Conservation (phyloP, 2,797 vertebrate species). For the Manis crassicaudata region DNA sequence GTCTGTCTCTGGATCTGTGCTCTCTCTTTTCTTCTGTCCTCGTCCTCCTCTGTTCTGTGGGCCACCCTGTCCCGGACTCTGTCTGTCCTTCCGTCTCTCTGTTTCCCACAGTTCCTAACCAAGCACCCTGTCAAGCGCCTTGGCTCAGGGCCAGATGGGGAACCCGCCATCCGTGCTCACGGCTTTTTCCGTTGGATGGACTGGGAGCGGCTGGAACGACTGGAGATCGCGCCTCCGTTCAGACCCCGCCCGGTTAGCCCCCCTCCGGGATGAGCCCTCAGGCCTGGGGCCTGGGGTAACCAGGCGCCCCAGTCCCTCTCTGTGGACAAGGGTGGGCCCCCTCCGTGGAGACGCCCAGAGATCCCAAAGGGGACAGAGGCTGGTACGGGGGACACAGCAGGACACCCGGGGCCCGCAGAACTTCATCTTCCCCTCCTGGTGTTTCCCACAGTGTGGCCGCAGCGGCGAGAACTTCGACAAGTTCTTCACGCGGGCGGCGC, state of each 20-base stretch:
- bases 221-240: constrained; percentile 93
- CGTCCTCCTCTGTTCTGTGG: not conserved
- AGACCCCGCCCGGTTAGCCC: constrained; percentile 92
- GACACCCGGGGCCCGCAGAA: not conserved
- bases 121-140: constrained; percentile 93
- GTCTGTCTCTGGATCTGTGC: not conserved
- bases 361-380: not conserved
- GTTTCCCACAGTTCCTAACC: constrained; percentile 89
- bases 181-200: constrained; percentile 95
- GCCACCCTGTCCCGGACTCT: not conserved
- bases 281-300: not conserved
- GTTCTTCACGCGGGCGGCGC: constrained; percentile 93
- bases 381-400: not conserved
- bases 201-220: constrained; percentile 93
- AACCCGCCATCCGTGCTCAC: constrained; percentile 92
- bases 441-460: constrained; percentile 88
- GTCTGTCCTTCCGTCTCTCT: constrained; percentile 13
- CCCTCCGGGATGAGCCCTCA: too few species aligned
- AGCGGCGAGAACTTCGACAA: constrained; percentile 96
- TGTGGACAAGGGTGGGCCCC: not conserved
- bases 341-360: not conserved
- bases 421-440: not conserved
- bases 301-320: too few species aligned
- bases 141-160: constrained; percentile 90
- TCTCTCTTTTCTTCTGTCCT: not conserved